phyloP scores from a whole-genome alignment of 2,113 vertebrate genomes.

The Meriones unguiculatus region DNA sequence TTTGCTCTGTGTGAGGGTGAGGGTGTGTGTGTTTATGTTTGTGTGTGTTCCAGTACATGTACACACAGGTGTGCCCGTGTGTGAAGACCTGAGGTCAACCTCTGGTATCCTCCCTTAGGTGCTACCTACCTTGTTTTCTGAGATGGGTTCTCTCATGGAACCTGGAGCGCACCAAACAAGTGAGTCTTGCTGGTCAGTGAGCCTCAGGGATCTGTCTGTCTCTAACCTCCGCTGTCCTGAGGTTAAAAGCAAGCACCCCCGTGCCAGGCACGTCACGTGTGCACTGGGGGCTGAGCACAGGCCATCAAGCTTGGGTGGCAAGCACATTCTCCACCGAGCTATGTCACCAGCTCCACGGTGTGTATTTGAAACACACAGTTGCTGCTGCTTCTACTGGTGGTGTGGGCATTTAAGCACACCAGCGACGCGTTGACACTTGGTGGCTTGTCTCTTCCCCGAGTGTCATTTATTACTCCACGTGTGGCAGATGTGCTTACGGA shows the following conservation, averaged over 20 bases:
- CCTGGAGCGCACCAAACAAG: not conserved
- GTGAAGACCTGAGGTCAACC: not conserved
- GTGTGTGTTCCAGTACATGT: not conserved
- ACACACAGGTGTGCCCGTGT: too few relatives aligned
- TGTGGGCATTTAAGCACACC: not conserved
- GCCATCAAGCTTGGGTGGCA: not conserved
- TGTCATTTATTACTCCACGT: not conserved
- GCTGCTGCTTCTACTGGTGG: not conserved
- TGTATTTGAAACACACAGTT: not conserved
- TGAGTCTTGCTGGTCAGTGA: too few relatives aligned
- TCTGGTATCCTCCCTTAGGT: not conserved
- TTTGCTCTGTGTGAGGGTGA: not conserved
- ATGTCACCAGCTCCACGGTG: too few relatives aligned
- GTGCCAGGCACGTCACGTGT: not conserved
- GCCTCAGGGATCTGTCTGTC: not conserved
- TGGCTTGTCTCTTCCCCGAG: not conserved
- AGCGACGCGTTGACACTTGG: fast-evolving
- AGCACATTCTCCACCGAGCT: not conserved
- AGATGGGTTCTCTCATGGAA: not conserved
- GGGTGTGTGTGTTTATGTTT: too few relatives aligned
- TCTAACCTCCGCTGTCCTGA: not conserved
- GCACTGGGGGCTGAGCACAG: not conserved
- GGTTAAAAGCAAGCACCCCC: too few relatives aligned
- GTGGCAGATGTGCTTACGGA: not conserved
- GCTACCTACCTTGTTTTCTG: not conserved